Evolutionary conservation across 2,888 invertebrate species (phyloP).

Genomic region (Cataglyphis albicans): DNA sequence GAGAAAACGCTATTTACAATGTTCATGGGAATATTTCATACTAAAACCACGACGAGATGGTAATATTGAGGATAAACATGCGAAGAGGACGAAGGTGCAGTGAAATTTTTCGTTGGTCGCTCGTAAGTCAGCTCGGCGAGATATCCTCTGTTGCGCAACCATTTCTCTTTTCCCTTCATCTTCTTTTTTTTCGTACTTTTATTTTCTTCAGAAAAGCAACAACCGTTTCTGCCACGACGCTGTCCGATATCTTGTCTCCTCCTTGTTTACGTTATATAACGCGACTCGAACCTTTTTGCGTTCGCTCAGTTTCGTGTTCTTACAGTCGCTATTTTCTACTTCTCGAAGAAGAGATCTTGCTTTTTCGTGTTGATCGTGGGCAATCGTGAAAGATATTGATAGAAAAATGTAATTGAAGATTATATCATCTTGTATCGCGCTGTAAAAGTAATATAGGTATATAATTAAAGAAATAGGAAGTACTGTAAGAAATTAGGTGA

Average conservation of each 20-base stretch:
- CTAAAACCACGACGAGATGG: conserved; percentile 58
- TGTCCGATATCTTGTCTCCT: conserved; percentile 26
- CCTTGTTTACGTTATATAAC: conserved; percentile 17
- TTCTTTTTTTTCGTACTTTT: conserved; percentile 24
- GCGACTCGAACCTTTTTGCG: neutral
- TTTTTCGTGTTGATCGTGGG: neutral
- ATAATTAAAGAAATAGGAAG: conserved; percentile 29
- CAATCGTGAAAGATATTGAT: neutral
- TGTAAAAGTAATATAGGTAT: neutral
- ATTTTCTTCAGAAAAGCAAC: conserved; percentile 11
- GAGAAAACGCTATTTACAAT: conserved; percentile 65
- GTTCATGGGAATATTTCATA: conserved; percentile 60
- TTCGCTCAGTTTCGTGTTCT: conserved; percentile 3
- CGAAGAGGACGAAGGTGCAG: conserved; percentile 29
- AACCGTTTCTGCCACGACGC: conserved; percentile 23
- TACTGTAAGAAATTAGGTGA: conserved; percentile 12
- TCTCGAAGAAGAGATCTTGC: neutral
- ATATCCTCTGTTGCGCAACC: conserved; percentile 62
- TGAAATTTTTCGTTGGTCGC: conserved; percentile 50
- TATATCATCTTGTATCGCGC: neutral
- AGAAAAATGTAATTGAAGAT: conserved; percentile 20
- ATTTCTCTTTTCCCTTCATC: conserved; percentile 52
- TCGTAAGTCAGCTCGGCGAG: conserved; percentile 50
- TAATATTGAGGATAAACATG: conserved; percentile 46
- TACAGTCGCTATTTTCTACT: conserved; percentile 14